A percentile compares a stretch with the other conserved stretches of the same genome.
These are phyloP conservation scores for Neoscelio sp. DNA, from an alignment of 2,888 invertebrate genomes.

Conservation along the genomic window DNA sequence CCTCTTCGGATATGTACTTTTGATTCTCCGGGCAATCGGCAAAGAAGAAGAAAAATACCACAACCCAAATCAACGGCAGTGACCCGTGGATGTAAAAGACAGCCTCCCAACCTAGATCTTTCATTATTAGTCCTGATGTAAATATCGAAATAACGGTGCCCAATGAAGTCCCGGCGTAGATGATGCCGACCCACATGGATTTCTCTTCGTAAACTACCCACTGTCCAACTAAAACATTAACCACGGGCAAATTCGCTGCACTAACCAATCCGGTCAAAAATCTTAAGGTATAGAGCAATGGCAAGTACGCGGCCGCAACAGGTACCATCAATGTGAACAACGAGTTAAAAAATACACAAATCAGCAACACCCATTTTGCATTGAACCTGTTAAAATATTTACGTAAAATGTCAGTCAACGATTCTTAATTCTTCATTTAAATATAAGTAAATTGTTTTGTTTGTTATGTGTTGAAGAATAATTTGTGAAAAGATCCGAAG, in stretches of 20 bases:
- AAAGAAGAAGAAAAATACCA: constrained; percentile 76
- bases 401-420: neutral
- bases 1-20: constrained; percentile 79
- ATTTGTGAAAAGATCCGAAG: constrained; percentile 15
- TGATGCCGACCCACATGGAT: constrained; percentile 79
- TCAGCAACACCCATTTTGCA: constrained; percentile 77
- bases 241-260: constrained; percentile 80
- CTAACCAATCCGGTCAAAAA: constrained; percentile 78
- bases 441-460: too few species aligned
- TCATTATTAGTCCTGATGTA: constrained; percentile 78
- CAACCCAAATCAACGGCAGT: constrained; percentile 79
- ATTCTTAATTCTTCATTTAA: too few species aligned
- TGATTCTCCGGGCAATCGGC: constrained; percentile 82
- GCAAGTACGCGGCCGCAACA: constrained; percentile 66
- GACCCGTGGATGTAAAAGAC: constrained; percentile 80
- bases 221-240: constrained; percentile 80
- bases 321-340: constrained; percentile 78
- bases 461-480: too few species aligned
- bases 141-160: constrained; percentile 81
- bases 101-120: constrained; percentile 75
- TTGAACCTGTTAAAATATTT: constrained; percentile 75
- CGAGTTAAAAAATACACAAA: constrained; percentile 76
- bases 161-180: constrained; percentile 79
- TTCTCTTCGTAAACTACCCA: constrained; percentile 82
- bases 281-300: constrained; percentile 72